Conservation (phyloP, 2,888 invertebrate species). For the Hymenopus coronatus region DNA sequence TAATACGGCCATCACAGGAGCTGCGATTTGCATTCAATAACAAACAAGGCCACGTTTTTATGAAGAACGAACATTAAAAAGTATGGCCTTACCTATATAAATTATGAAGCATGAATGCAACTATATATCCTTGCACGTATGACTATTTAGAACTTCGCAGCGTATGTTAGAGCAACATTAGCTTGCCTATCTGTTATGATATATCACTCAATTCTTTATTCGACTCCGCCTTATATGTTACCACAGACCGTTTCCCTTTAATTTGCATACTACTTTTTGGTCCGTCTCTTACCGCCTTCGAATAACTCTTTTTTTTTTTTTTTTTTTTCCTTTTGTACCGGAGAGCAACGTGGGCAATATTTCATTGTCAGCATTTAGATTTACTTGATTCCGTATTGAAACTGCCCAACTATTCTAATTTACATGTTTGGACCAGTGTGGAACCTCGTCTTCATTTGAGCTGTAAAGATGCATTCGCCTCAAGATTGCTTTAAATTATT, state of each 20-base stretch:
- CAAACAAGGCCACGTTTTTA: constrained; percentile 7
- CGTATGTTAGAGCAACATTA: neutral
- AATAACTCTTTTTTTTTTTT: neutral
- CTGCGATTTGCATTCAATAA: constrained; percentile 16
- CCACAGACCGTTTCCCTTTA: neutral
- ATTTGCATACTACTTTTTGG: neutral
- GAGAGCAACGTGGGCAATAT: neutral
- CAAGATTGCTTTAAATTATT: neutral
- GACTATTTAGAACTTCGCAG: neutral
- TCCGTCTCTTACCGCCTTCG: neutral
- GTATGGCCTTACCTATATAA: constrained; percentile 14
- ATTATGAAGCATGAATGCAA: neutral
- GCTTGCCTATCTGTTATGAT: neutral
- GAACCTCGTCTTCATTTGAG: neutral
- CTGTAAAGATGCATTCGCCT: neutral
- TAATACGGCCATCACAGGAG: neutral
- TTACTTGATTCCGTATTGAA: neutral
- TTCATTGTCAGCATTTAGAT: neutral
- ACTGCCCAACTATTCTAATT: neutral
- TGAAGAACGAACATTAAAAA: constrained; percentile 10
- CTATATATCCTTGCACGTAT: neutral
- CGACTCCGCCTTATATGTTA: neutral
- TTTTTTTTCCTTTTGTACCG: neutral
- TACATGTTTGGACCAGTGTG: neutral
- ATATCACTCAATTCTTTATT: neutral